Evolutionary conservation across 30 jellyfish, hydroid and myxozoan genomes (phyloP).

Genomic region (Catostylus mosaicus): DNA sequence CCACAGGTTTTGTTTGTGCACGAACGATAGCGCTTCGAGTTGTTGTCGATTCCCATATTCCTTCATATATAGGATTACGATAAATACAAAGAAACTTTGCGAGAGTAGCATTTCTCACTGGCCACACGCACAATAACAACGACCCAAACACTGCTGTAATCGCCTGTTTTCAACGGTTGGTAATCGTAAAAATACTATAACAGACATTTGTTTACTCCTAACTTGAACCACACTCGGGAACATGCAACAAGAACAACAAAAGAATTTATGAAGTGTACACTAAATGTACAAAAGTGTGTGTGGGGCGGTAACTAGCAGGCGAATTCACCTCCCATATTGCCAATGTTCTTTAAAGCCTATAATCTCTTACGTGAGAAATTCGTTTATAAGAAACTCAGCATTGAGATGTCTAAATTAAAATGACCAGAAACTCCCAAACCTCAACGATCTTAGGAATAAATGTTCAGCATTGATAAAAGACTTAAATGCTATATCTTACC

Average conservation of each 20-base stretch:
- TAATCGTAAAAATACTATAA: neutral
- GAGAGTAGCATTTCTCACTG: slow-evolving; percentile 1
- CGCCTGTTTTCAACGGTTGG: neutral
- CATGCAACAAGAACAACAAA: neutral
- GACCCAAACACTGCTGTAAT: neutral
- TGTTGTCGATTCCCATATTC: neutral
- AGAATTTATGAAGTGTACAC: no score
- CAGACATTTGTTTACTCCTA: neutral
- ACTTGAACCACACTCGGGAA: neutral
- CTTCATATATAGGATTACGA: neutral
- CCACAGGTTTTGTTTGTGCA: slow-evolving; percentile 8
- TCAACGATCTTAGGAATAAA: no score
- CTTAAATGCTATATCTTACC: no score
- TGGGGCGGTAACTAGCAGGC: no score
- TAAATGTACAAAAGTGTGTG: no score
- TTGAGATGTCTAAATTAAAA: no score
- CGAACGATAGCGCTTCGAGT: neutral
- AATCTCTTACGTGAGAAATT: no score
- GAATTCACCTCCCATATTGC: no score
- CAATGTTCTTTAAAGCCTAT: no score
- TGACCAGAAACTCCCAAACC: no score
- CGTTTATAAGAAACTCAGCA: no score
- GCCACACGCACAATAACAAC: slow-evolving; percentile 11
- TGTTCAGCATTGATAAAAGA: no score
- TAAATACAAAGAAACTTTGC: neutral